phyloP scores from a whole-genome alignment of 2,113 vertebrate species.

The Catagonus wagneri region DNA sequence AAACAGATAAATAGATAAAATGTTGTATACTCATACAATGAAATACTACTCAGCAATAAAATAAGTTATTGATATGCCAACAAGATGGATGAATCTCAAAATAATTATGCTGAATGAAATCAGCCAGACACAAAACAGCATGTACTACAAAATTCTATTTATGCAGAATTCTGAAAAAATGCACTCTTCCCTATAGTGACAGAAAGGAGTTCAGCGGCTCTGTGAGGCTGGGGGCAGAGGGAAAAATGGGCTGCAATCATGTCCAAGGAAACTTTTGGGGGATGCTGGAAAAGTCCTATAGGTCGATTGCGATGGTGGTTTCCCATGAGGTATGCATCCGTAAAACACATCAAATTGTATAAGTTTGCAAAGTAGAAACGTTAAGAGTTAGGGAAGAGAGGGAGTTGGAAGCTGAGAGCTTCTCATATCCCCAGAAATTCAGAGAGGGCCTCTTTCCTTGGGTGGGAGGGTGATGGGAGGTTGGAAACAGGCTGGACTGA shows the following conservation, averaged over 20 bases:
- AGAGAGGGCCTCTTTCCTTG: not conserved
- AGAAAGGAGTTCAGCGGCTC: constrained; percentile 19
- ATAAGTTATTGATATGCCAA: constrained; percentile 26
- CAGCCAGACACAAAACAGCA: not conserved
- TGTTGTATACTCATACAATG: not conserved
- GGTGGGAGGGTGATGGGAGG: not conserved
- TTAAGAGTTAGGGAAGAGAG: constrained; percentile 21
- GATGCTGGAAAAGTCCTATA: not conserved
- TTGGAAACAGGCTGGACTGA: not conserved
- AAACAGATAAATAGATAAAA: constrained; percentile 29
- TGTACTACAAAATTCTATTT: not conserved
- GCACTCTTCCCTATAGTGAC: not conserved
- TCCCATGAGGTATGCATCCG: not conserved
- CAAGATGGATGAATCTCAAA: constrained; percentile 29
- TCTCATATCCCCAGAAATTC: not conserved
- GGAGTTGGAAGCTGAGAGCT: not conserved
- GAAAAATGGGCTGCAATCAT: not conserved
- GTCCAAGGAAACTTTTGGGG: not conserved
- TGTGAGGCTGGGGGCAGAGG: not conserved
- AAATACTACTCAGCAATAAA: constrained; percentile 4
- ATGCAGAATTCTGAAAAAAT: constrained; percentile 43
- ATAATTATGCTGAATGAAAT: constrained; percentile 12
- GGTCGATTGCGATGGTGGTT: not conserved
- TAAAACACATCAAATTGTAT: not conserved
- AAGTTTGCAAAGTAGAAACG: not conserved